A percentile compares a stretch with the other conserved stretches of the same genome.
Evolutionary conservation across 2,888 invertebrate genomes (phyloP).

Genomic region (Drymonia ruficornis): DNA sequence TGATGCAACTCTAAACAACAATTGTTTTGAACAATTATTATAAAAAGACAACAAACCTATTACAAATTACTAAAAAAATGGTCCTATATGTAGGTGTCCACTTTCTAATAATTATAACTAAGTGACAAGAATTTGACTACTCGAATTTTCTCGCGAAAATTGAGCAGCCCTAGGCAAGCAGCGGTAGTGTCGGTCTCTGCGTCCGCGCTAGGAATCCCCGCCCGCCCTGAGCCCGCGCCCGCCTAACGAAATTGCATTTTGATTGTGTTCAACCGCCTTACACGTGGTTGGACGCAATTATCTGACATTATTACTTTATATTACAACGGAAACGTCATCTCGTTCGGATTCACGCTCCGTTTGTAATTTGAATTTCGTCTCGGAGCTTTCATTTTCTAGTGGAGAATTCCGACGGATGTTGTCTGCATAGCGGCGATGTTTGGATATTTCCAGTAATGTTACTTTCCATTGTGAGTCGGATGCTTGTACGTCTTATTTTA

Average conservation of each 20-base stretch:
- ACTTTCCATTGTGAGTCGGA: slow-evolving; percentile 30
- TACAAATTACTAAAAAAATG: too few species aligned
- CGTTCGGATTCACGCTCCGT: slow-evolving; percentile 35
- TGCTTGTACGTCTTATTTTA: slow-evolving; percentile 26
- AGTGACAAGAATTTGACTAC: slow-evolving; percentile 35
- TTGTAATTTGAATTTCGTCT: slow-evolving; percentile 44
- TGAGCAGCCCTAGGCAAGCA: slow-evolving; percentile 38
- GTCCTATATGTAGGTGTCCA: too few species aligned
- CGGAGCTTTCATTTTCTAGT: slow-evolving; percentile 35
- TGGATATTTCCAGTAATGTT: slow-evolving; percentile 24
- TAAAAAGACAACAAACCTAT: too few species aligned
- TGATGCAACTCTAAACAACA: background rate
- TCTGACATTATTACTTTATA: slow-evolving; percentile 70
- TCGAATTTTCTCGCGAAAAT: slow-evolving; percentile 37
- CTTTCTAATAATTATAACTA: background rate
- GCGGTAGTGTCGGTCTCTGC: slow-evolving; percentile 20
- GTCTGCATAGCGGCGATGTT: slow-evolving; percentile 37
- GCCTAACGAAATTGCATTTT: slow-evolving; percentile 70
- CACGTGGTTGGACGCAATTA: slow-evolving; percentile 68
- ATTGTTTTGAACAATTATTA: background rate
- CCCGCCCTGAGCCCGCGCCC: slow-evolving; percentile 23
- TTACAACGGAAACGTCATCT: slow-evolving; percentile 49
- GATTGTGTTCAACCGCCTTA: slow-evolving; percentile 63
- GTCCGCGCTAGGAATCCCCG: slow-evolving; percentile 34
- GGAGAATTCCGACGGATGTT: slow-evolving; percentile 28